Evolutionary conservation across 2,888 invertebrate species (phyloP).

Genomic region (Achlya flavicornis): DNA sequence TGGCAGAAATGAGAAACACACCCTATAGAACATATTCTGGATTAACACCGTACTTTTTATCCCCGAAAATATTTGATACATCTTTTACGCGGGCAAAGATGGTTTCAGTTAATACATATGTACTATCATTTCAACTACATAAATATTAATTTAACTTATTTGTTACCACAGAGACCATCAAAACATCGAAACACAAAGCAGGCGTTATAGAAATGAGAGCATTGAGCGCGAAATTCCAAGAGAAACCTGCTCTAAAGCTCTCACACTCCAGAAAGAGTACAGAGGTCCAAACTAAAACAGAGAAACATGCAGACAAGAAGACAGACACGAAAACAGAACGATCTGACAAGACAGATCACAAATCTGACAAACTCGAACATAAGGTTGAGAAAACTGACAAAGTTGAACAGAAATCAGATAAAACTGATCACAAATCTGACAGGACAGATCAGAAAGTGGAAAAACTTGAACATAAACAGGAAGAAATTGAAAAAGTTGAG

Average conservation of each 20-base stretch:
- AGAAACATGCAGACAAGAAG: slow-evolving; percentile 56
- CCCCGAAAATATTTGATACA: too few species aligned
- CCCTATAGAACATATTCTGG: too few species aligned
- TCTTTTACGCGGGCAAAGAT: too few species aligned
- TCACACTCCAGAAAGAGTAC: slow-evolving; percentile 62
- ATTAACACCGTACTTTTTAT: too few species aligned
- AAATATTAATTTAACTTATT: not conserved
- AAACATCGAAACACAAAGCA: slow-evolving; percentile 68
- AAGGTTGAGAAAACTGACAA: slow-evolving; percentile 41
- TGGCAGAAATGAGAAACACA: too few species aligned
- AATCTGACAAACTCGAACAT: slow-evolving; percentile 26
- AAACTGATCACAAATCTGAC: slow-evolving; percentile 33
- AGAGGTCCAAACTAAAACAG: slow-evolving; percentile 56
- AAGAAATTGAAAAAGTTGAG: slow-evolving; percentile 35
- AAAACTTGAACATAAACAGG: slow-evolving; percentile 35
- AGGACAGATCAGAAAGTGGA: slow-evolving; percentile 36
- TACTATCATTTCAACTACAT: too few species aligned
- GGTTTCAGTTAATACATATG: too few species aligned
- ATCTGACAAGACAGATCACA: slow-evolving; percentile 8
- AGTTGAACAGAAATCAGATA: slow-evolving; percentile 36
- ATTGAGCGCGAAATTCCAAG: slow-evolving; percentile 72
- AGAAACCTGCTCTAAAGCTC: slow-evolving; percentile 66
- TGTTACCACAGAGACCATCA: slow-evolving; percentile 63
- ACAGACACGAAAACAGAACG: slow-evolving; percentile 37
- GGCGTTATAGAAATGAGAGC: slow-evolving; percentile 82